Percentiles rank a stretch among this genome's conserved stretches.
phyloP scores from a whole-genome alignment of 2,797 vertebrate genomes.

The Mareca penelope region DNA sequence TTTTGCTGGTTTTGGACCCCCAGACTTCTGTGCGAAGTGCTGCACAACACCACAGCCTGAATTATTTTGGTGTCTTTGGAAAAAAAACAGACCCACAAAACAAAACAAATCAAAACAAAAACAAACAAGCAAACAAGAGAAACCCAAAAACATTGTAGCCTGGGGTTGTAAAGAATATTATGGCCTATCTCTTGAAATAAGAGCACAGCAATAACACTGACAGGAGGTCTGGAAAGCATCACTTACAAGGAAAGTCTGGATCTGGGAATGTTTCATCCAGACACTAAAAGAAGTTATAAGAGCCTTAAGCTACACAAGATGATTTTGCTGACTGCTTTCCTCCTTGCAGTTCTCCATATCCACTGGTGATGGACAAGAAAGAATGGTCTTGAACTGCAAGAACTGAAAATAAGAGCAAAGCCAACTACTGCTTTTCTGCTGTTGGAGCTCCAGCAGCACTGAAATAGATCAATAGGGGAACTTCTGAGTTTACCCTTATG shows the following conservation, averaged over 20 bases:
- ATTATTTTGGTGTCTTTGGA: not conserved
- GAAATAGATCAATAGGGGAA: rapidly evolving
- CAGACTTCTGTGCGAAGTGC: not conserved
- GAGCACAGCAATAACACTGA: not conserved
- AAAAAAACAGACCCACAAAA: not conserved
- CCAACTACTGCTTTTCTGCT: not conserved
- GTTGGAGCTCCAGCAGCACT: not conserved
- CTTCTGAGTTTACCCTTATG: rapidly evolving
- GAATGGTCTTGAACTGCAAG: not conserved
- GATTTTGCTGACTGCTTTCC: not conserved
- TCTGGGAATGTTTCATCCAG: not conserved
- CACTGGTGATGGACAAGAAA: not conserved
- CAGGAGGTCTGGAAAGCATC: not conserved
- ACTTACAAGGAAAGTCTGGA: not conserved
- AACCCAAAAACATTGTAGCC: not conserved
- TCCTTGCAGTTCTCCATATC: not conserved
- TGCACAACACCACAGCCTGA: not conserved
- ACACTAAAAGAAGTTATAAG: not conserved
- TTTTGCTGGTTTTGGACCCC: not conserved
- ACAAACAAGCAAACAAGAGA: not conserved
- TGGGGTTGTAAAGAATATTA: not conserved
- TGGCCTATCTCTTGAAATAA: not conserved
- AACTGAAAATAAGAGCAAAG: not conserved
- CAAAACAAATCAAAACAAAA: not conserved
- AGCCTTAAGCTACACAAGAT: rapidly evolving